Evolutionary conservation across 2,113 vertebrate species (phyloP).

Genomic region (Sylvilagus bachmani): DNA sequence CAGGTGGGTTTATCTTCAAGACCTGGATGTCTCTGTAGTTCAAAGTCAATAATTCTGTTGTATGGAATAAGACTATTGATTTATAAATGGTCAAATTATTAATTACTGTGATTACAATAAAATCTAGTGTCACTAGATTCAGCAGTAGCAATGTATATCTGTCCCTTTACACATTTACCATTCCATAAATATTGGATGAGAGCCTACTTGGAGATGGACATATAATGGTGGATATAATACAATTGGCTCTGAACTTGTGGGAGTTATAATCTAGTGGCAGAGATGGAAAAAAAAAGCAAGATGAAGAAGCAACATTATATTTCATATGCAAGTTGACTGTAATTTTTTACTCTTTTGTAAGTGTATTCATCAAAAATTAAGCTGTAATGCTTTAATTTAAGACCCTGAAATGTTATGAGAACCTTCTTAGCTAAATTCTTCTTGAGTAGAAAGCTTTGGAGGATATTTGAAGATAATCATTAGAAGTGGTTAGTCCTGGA

Average conservation of each 20-base stretch:
- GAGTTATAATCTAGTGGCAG: constrained; percentile 30
- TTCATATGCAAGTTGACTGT: constrained; percentile 12
- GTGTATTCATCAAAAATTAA: constrained; percentile 19
- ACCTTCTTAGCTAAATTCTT: background rate
- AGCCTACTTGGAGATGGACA: constrained; percentile 10
- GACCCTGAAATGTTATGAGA: constrained; percentile 6
- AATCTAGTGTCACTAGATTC: background rate
- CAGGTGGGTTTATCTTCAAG: background rate
- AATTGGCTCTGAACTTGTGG: background rate
- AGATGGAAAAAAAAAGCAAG: background rate
- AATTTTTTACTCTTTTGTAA: constrained; percentile 36
- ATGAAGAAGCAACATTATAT: background rate
- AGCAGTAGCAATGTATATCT: constrained; percentile 21
- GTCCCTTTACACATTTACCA: constrained; percentile 11
- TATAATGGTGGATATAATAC: constrained; percentile 12
- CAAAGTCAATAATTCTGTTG: background rate
- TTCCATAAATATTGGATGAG: constrained; percentile 63
- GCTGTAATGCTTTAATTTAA: constrained; percentile 36
- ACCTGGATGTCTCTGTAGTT: background rate
- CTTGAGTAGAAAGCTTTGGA: background rate
- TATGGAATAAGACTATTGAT: background rate
- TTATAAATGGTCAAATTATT: constrained; percentile 30
- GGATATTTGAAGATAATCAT: background rate
- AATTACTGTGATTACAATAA: background rate
- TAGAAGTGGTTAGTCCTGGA: background rate